phyloP scores from a whole-genome alignment of 2,113 vertebrate genomes.

The Balaeniceps rex region DNA sequence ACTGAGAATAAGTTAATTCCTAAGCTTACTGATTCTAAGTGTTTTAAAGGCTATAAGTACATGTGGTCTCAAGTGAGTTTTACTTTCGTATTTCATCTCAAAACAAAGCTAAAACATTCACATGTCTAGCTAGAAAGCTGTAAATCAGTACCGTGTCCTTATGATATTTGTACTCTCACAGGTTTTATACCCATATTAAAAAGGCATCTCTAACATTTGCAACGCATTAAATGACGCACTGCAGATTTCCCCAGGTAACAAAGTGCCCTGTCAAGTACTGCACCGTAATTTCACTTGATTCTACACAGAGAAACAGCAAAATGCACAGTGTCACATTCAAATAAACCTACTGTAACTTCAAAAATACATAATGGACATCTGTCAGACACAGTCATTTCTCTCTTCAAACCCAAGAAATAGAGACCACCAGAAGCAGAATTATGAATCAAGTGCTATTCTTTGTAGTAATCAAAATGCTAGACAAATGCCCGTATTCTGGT shows the following conservation, averaged over 20 bases:
- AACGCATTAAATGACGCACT: not conserved
- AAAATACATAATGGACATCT: not conserved
- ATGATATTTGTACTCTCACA: not conserved
- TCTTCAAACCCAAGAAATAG: not conserved
- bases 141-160: not conserved
- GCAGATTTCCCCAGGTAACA: not conserved
- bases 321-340: not conserved
- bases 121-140: not conserved
- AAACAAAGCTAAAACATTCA: slow-evolving; percentile 45
- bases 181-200: not conserved
- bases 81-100: slow-evolving; percentile 26
- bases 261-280: not conserved
- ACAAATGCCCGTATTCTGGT: not conserved
- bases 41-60: slow-evolving; percentile 5
- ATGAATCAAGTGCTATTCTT: not conserved
- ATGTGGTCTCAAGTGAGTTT: not conserved
- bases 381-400: not conserved
- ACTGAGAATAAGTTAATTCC: not conserved
- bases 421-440: not conserved
- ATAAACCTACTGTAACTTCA: not conserved
- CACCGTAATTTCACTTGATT: not conserved
- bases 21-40: not conserved
- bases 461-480: not conserved
- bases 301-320: slow-evolving; percentile 3
- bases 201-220: not conserved